Percentiles rank a stretch among this genome's conserved stretches.
These are phyloP conservation scores for Alethe castanea DNA, from an alignment of 2,113 vertebrate genomes.

Conservation along the genomic window DNA sequence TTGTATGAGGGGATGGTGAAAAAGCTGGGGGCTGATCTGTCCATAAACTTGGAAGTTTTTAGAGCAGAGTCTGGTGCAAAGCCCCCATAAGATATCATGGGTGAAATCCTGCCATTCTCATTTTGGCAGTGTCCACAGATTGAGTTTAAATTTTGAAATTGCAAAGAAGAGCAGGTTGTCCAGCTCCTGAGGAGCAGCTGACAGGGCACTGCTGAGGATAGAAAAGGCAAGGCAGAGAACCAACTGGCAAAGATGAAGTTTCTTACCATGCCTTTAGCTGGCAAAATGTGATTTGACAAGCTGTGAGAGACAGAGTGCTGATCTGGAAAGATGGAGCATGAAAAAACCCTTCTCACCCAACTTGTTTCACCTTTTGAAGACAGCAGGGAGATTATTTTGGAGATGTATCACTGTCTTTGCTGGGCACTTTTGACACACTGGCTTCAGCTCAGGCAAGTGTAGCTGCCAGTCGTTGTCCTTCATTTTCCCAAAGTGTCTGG, in stretches of 20 bases:
- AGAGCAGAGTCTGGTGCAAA: background rate
- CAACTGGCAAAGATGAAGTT: slow-evolving; percentile 32
- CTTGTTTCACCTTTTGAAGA: background rate
- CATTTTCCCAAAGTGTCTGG: background rate
- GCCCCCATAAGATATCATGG: fast-evolving
- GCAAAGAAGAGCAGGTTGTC: background rate
- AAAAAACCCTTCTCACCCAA: background rate
- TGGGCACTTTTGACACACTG: background rate
- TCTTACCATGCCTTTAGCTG: slow-evolving; percentile 59
- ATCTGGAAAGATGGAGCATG: slow-evolving; percentile 48
- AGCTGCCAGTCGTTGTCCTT: background rate
- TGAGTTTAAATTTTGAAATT: background rate
- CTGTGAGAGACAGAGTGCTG: background rate
- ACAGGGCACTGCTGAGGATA: background rate
- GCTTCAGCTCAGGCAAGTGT: background rate
- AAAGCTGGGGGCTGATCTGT: background rate
- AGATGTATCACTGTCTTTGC: background rate
- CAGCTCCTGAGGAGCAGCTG: background rate
- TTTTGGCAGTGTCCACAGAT: background rate
- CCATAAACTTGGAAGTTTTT: background rate
- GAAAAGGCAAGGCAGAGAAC: background rate
- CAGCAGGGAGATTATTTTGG: background rate
- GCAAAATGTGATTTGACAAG: slow-evolving; percentile 58
- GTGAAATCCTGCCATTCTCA: background rate
- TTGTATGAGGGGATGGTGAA: background rate